Base-by-base conservation (phyloP, 23 tunicate species). In the Oikopleura dioica region DNA sequence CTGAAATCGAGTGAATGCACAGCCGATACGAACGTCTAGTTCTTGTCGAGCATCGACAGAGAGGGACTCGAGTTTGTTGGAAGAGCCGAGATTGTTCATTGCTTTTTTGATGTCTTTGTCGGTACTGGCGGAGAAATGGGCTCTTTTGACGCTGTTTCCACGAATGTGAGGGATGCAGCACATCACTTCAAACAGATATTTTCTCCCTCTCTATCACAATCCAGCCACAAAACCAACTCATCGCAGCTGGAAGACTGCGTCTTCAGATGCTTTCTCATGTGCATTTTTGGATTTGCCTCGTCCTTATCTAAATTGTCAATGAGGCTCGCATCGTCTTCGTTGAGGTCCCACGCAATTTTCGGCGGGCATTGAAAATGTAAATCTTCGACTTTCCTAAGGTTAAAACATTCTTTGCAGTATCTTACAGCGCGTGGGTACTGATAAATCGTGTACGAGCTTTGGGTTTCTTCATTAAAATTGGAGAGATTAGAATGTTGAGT, bases 201-300 rank as follows among this genome's bases (percentile, higher is more conserved):
- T 81, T 94, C 99, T 21, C 99, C 99, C 79, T 94, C 99, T 76
- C 83, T 81, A 68, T 94, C 99, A 79, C 99, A 94, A 83, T 94
- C 99, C 1, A 94, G 80, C 99, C 99, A 94, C 50, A 94, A 63
- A 30, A 94, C 99, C 29, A 63, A 63, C 26, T 63, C 72, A 2
- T 24, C 2, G n/a, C 72, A 63, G n/a, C 26, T 28, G 26, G 16
- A 12, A 2, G 31, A 23, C 31, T 63, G 28, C 4, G 16, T 26
- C 31, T 63, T 63, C 31, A 63, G 30, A 63, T 63, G 72, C 26
- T 63, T 24, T 63, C 72, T 63, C 4, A 94, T 94, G 38, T 84
- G 86, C 29, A 94, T 72, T 79, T 94, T 94, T 0, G 99, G 95
- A 68, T 94, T 94, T 16, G 99, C 95, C 77, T 94, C 99, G 59